Conservation (phyloP, 1,140 invertebrate genomes). For the Neodiprion virginianus region DNA sequence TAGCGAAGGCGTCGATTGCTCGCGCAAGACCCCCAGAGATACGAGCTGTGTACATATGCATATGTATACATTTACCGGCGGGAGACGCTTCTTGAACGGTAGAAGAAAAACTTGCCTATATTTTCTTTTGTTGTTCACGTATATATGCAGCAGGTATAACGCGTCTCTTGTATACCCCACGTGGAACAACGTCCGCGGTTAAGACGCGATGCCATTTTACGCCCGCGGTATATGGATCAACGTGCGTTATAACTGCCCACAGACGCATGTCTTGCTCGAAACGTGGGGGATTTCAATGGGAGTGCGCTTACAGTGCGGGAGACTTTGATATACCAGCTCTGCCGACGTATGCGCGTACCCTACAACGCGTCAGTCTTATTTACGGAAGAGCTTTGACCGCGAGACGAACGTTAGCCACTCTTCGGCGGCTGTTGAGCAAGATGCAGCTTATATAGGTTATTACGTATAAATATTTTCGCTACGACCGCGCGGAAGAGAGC, state of each 20-base stretch:
- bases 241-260: background rate
- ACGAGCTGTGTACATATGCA: background rate
- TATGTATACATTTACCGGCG: background rate
- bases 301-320: background rate
- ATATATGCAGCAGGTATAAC: no score
- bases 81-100: background rate
- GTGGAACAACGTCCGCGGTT: no score
- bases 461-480: background rate
- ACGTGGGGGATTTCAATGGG: background rate
- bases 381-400: background rate
- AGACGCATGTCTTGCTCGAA: no score
- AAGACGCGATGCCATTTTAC: background rate
- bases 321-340: background rate
- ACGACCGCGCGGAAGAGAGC: no score
- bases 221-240: background rate
- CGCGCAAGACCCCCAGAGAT: background rate
- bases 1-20: conserved; percentile 4
- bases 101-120: no score
- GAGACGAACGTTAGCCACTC: background rate
- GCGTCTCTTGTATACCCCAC: no score
- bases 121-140: no score
- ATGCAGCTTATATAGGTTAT: background rate
- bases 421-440: background rate
- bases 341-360: background rate
- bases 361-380: background rate